Percentiles rank a stretch among this genome's conserved stretches.
These are phyloP conservation scores for Cotesia chilonis DNA, from an alignment of 1,140 invertebrate genomes.

Conservation along the genomic window DNA sequence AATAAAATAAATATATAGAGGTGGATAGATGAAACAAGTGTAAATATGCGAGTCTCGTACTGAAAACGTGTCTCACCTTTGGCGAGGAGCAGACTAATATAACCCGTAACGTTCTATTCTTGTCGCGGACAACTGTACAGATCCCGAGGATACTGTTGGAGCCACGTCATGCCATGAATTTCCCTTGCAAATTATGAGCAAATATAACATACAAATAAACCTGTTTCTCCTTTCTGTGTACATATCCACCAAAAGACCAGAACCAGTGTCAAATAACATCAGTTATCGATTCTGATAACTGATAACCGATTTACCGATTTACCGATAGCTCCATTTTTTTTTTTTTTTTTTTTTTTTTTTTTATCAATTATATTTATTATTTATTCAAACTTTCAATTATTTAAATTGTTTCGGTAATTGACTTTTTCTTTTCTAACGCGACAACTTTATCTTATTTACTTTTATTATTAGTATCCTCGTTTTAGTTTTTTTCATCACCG, in stretches of 20 bases:
- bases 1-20: neutral
- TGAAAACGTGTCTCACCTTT: constrained; percentile 35
- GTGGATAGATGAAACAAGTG: constrained; percentile 10
- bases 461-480: too few species aligned
- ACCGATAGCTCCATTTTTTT: neutral
- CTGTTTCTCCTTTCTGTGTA: neutral
- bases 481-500: too few species aligned
- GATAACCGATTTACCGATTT: neutral
- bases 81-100: constrained; percentile 3
- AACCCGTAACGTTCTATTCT: neutral
- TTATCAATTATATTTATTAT: constrained; percentile 7
- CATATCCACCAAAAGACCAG: neutral
- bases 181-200: constrained; percentile 34
- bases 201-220: constrained; percentile 28
- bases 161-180: constrained; percentile 30
- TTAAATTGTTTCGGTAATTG: too few species aligned
- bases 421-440: too few species aligned
- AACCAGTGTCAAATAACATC: neutral
- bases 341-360: neutral
- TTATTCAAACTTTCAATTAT: neutral
- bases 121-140: too few species aligned
- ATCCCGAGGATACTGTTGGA: constrained; percentile 33
- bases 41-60: constrained; percentile 31
- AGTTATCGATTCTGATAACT: neutral
- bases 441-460: too few species aligned